Conservation (phyloP, 2,888 invertebrate genomes). For the Pterostichus madidus region DNA sequence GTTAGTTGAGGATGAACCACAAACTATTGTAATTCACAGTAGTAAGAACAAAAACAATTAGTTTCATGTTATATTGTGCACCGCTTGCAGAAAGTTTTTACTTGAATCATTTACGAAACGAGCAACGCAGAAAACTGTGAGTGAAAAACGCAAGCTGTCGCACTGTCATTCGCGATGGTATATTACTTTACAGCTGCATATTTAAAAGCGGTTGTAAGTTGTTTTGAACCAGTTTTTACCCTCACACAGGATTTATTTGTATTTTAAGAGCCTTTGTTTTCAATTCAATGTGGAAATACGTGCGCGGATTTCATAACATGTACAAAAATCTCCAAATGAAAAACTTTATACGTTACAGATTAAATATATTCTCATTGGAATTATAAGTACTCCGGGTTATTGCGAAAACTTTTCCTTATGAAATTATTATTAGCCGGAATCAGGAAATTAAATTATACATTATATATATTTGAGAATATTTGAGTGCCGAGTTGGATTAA, state of each 20-base stretch:
- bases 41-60: not conserved
- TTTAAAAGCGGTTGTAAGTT: slow-evolving; percentile 24
- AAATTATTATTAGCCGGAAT: no score
- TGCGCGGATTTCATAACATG: not conserved
- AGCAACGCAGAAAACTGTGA: not conserved
- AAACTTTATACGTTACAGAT: not conserved
- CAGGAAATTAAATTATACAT: no score
- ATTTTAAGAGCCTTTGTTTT: slow-evolving; percentile 14
- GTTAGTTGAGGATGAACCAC: no score
- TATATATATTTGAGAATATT: no score
- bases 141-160: slow-evolving; percentile 26
- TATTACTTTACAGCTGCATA: slow-evolving; percentile 51
- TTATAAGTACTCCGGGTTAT: no score
- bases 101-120: not conserved
- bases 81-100: not conserved
- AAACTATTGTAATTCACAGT: no score
- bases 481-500: no score
- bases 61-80: no score
- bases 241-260: not conserved
- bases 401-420: no score
- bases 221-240: not conserved
- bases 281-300: slow-evolving; percentile 4
- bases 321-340: not conserved
- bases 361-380: not conserved
- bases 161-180: slow-evolving; percentile 29